These are phyloP conservation scores for Drosophila crucigera DNA, from an alignment of 2,888 invertebrate genomes.

Conservation along the genomic window DNA sequence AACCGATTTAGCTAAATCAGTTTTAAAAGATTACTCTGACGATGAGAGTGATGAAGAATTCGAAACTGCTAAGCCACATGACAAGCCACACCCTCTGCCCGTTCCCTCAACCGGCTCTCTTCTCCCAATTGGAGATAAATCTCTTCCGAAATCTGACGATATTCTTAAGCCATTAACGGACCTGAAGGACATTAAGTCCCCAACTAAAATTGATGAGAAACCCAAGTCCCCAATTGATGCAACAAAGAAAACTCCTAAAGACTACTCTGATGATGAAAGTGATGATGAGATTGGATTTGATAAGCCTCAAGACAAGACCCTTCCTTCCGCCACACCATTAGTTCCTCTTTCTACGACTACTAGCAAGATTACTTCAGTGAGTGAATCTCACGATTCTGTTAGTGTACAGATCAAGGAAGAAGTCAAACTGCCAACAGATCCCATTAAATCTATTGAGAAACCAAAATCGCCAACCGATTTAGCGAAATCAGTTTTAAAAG, in stretches of 20 bases:
- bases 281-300: neutral
- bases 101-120: neutral
- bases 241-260: neutral
- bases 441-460: too few species aligned
- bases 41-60: constrained; percentile 24
- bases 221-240: neutral
- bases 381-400: neutral
- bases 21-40: constrained; percentile 1
- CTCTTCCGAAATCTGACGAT: neutral
- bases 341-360: neutral
- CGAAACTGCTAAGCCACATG: constrained; percentile 2
- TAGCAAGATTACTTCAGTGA: neutral
- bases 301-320: neutral
- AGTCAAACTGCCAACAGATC: too few species aligned
- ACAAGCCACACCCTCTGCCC: neutral
- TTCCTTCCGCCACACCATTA: neutral
- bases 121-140: neutral
- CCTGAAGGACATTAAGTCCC: neutral
- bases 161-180: neutral
- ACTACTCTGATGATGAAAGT: neutral
- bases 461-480: too few species aligned
- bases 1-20: neutral
- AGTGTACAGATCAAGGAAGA: neutral
- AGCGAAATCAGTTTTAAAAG: too few species aligned
- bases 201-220: neutral